Percentiles rank a stretch among this genome's conserved stretches.
These are phyloP conservation scores for Trachelus troglodyta DNA, from an alignment of 2,888 invertebrate genomes.

Conservation along the genomic window DNA sequence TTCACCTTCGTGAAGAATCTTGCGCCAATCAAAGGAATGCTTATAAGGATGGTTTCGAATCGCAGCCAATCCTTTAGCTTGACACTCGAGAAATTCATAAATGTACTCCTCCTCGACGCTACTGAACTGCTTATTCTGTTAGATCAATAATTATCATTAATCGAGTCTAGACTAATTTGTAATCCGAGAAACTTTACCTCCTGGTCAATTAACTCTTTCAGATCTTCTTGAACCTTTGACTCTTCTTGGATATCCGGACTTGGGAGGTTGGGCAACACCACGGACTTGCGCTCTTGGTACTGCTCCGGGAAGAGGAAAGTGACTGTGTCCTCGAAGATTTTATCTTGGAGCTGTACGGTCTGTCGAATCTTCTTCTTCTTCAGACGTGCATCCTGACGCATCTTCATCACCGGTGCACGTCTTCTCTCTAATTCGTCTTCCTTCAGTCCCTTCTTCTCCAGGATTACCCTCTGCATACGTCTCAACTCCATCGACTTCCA, in stretches of 20 bases:
- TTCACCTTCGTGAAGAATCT: conserved; percentile 69
- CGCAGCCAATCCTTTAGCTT: conserved; percentile 58
- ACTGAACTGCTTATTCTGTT: background rate
- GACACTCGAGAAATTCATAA: conserved; percentile 43
- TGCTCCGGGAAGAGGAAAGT: conserved; percentile 73
- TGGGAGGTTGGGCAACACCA: conserved; percentile 8
- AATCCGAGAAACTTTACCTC: background rate
- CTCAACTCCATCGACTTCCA: conserved; percentile 76
- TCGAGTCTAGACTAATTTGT: background rate
- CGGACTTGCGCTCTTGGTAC: conserved; percentile 22
- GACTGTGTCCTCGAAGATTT: conserved; percentile 76
- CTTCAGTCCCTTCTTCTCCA: conserved; percentile 74
- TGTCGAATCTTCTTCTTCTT: conserved; percentile 72
- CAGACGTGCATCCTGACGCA: conserved; percentile 71
- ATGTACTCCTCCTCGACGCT: conserved; percentile 42
- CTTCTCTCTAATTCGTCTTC: conserved; percentile 72
- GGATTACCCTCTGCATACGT: conserved; percentile 73
- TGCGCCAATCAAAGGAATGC: conserved; percentile 71
- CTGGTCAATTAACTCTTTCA: conserved; percentile 14
- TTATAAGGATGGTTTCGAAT: conserved; percentile 68
- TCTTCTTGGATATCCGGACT: conserved; percentile 63
- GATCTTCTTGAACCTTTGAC: conserved; percentile 54
- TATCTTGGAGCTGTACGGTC: conserved; percentile 71
- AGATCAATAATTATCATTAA: background rate
- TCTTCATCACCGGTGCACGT: conserved; percentile 72